Conservation (phyloP, 2,113 vertebrate genomes). For the Lycaon pictus region DNA sequence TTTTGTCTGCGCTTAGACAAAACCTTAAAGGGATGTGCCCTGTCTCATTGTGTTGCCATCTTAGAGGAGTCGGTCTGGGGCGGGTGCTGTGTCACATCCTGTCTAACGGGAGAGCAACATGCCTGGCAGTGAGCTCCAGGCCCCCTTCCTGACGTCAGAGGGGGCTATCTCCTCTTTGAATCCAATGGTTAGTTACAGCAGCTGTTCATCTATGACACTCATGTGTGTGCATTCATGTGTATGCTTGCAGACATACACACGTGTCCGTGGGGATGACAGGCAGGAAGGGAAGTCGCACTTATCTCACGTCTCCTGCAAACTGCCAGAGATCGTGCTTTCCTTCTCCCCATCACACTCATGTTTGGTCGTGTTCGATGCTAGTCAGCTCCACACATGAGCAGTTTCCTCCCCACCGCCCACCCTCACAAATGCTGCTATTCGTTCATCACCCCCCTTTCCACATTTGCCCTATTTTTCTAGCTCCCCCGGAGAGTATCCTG, state of each 20-base stretch:
- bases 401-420: rapidly evolving
- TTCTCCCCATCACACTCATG: rapidly evolving
- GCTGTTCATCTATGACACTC: rapidly evolving
- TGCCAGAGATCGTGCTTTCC: rapidly evolving
- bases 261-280: rapidly evolving
- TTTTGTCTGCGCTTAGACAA: background rate
- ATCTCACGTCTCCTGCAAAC: background rate
- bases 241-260: rapidly evolving
- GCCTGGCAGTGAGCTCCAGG: background rate
- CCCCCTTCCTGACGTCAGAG: background rate
- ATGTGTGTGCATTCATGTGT: rapidly evolving
- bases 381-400: background rate
- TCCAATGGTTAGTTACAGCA: too few relatives aligned
- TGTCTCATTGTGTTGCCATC: rapidly evolving
- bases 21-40: background rate
- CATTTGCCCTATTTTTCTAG: background rate
- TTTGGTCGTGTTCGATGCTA: rapidly evolving
- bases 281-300: too few relatives aligned
- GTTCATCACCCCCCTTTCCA: background rate
- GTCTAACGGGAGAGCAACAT: background rate
- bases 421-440: background rate
- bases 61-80: background rate
- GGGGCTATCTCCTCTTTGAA: background rate
- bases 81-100: rapidly evolving
- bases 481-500: rapidly evolving